These are phyloP conservation scores for Auanema sp. DNA, from an alignment of 2,888 invertebrate genomes.

Conservation along the genomic window DNA sequence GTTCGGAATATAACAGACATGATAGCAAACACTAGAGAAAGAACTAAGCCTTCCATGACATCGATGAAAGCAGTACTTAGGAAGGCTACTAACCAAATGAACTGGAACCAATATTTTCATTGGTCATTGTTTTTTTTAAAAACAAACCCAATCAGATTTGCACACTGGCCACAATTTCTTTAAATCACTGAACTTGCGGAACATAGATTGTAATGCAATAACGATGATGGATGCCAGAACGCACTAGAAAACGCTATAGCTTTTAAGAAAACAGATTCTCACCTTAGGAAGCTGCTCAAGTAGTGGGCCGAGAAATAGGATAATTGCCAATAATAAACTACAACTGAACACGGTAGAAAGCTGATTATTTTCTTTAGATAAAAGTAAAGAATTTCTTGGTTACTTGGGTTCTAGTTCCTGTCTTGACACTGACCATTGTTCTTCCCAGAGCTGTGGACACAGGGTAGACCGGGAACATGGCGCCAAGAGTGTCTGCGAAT, in stretches of 20 bases:
- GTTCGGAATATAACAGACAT: conserved; percentile 62
- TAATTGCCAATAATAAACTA: conserved; percentile 75
- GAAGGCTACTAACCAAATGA: conserved; percentile 64
- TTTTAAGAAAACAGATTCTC: conserved; percentile 22
- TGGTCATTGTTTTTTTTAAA: neutral
- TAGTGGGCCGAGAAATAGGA: conserved; percentile 84
- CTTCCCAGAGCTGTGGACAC: conserved; percentile 67
- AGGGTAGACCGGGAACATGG: conserved; percentile 67
- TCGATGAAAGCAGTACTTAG: conserved; percentile 57
- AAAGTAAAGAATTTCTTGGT: too few species aligned
- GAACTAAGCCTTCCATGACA: conserved; percentile 59
- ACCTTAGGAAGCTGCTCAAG: conserved; percentile 81
- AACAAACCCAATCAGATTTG: conserved; percentile 71
- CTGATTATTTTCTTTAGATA: conserved; percentile 67
- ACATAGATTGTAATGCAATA: conserved; percentile 65
- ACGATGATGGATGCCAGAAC: conserved; percentile 65
- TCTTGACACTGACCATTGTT: conserved; percentile 77
- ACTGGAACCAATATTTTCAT: conserved; percentile 28
- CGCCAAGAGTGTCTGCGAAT: conserved; percentile 73
- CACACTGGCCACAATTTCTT: conserved; percentile 77
- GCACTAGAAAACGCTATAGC: conserved; percentile 31
- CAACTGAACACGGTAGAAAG: conserved; percentile 79
- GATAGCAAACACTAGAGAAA: conserved; percentile 60
- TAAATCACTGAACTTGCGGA: conserved; percentile 74
- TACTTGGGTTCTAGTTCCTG: conserved; percentile 81